Evolutionary conservation across 2,888 invertebrate species (phyloP).

Genomic region (Eugnorisma glareosa): DNA sequence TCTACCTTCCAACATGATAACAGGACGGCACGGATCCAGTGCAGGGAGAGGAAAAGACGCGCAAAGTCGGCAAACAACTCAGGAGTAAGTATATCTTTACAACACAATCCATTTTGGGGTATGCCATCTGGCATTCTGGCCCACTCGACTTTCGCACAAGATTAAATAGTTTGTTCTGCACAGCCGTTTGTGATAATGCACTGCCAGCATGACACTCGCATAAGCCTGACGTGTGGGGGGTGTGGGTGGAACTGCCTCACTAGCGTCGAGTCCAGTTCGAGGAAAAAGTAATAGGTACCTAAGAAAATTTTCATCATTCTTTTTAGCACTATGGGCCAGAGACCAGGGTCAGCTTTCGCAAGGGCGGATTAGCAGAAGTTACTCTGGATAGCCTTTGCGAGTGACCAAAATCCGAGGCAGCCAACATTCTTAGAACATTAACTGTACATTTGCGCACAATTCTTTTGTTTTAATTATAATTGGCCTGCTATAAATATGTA

Average conservation of each 20-base stretch:
- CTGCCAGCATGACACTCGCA: background rate
- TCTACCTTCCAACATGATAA: background rate
- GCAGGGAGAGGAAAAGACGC: background rate
- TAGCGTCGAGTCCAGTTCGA: background rate
- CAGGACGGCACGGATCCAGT: background rate
- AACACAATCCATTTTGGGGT: background rate
- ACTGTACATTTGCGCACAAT: slow-evolving; percentile 24
- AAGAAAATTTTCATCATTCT: background rate
- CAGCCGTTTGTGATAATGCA: background rate
- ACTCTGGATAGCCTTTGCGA: background rate
- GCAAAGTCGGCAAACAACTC: background rate
- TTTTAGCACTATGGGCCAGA: background rate
- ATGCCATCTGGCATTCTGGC: background rate
- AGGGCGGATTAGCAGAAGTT: background rate
- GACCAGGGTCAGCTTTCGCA: background rate
- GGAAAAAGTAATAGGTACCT: background rate
- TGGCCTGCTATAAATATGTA: slow-evolving; percentile 62
- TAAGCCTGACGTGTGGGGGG: background rate
- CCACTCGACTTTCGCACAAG: background rate
- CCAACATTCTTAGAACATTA: background rate
- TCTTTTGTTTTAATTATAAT: slow-evolving; percentile 54
- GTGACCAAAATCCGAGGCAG: background rate
- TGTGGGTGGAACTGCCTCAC: background rate
- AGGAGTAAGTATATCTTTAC: background rate
- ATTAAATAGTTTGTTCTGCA: background rate